A percentile compares a stretch with the other conserved stretches of the same genome.
phyloP scores from a whole-genome alignment of 2,797 vertebrate genomes.

The Spea hammondii region DNA sequence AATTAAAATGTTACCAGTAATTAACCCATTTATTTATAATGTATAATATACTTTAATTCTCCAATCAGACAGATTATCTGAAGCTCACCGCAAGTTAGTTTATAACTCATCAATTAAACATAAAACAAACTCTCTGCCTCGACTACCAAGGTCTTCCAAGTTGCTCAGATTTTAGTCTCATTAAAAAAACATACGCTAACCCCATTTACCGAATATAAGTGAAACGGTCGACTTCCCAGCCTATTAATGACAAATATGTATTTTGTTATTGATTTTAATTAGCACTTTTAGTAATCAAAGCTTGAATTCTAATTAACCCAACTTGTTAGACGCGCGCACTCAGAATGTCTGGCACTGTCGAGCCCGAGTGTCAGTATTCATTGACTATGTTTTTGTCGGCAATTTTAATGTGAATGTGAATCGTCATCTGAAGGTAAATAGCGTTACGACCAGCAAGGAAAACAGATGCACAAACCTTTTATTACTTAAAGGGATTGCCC shows the following conservation, averaged over 20 bases:
- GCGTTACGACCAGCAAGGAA: neutral
- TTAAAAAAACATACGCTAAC: constrained; percentile 62
- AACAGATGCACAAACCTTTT: constrained; percentile 41
- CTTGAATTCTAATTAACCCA: neutral
- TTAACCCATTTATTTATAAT: constrained; percentile 15
- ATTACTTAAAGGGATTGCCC: constrained; percentile 59
- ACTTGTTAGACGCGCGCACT: constrained; percentile 23
- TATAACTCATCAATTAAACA: constrained; percentile 57
- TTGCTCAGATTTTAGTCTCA: constrained; percentile 59
- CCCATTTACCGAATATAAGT: constrained; percentile 59
- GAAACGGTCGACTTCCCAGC: constrained; percentile 55
- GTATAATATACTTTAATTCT: constrained; percentile 12
- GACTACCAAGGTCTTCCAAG: constrained; percentile 63
- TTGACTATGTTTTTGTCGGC: constrained; percentile 41
- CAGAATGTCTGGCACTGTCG: constrained; percentile 51
- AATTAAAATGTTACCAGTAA: constrained; percentile 8
- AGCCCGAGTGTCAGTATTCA: constrained; percentile 44
- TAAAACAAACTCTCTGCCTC: constrained; percentile 60
- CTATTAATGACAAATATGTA: constrained; percentile 60
- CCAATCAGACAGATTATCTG: neutral
- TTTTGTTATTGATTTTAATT: constrained; percentile 26
- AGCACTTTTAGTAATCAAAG: constrained; percentile 19
- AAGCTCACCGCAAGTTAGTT: constrained; percentile 48
- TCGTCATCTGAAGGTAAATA: constrained; percentile 55
- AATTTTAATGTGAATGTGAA: constrained; percentile 27